A percentile compares a stretch with the other conserved stretches of the same genome.
Evolutionary conservation across 1,140 invertebrate species (phyloP).

Genomic region (Oryzaephilus surinamensis): DNA sequence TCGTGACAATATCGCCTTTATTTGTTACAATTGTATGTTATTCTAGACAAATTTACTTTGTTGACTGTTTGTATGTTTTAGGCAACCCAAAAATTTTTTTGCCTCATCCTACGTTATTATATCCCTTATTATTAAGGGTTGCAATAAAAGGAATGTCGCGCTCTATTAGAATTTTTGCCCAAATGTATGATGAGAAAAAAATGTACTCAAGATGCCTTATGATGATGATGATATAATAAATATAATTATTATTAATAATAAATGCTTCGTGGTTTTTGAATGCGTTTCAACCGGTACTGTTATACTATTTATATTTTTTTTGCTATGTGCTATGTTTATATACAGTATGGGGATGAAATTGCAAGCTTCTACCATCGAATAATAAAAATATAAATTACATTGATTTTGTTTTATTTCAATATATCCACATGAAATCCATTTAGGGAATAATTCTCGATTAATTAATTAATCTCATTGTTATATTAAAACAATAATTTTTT

Average conservation of each 20-base stretch:
- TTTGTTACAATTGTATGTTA: constrained; percentile 26
- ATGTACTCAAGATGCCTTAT: constrained; percentile 23
- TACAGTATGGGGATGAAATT: constrained; percentile 24
- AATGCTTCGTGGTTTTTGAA: constrained; percentile 12
- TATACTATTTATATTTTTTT: too few relatives aligned
- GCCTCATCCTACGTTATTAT: too few relatives aligned
- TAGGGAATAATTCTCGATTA: too few relatives aligned
- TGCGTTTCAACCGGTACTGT: constrained; percentile 26
- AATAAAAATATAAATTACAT: too few relatives aligned
- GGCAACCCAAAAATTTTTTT: constrained; percentile 14
- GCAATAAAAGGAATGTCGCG: constrained; percentile 22
- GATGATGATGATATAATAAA: constrained; percentile 7
- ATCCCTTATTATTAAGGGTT: too few relatives aligned
- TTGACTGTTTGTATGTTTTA: constrained; percentile 28
- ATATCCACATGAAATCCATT: too few relatives aligned
- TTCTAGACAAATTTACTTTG: constrained; percentile 28
- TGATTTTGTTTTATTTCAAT: too few relatives aligned
- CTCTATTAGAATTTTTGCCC: constrained; percentile 23
- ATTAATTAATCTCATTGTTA: too few relatives aligned
- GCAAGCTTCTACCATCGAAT: neutral
- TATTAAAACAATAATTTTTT: too few relatives aligned
- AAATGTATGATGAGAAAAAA: constrained; percentile 19
- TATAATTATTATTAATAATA: constrained; percentile 6
- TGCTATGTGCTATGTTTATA: constrained; percentile 12
- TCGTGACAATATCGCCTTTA: constrained; percentile 21